Evolutionary conservation across 2,797 vertebrate genomes (phyloP).

Genomic region (Merluccius polli): DNA sequence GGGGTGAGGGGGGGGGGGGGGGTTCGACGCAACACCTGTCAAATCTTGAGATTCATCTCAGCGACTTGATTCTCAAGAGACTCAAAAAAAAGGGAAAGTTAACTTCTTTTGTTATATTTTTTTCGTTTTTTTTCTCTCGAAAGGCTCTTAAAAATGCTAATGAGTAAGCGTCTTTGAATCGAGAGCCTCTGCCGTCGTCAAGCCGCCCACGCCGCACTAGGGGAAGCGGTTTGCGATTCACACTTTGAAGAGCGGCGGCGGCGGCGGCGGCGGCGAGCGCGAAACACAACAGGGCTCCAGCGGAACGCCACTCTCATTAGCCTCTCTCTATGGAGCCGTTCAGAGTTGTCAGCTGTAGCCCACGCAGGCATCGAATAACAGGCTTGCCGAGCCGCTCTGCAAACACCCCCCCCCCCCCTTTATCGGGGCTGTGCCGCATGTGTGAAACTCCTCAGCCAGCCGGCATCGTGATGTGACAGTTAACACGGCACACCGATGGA

Average conservation of each 20-base stretch:
- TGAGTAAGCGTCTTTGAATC: slow-evolving; percentile 53
- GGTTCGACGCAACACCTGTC: neutral
- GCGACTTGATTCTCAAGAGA: too few species aligned
- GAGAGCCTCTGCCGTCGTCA: slow-evolving; percentile 54
- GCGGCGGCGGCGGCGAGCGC: slow-evolving; percentile 61
- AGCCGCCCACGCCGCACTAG: slow-evolving; percentile 65
- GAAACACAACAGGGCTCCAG: slow-evolving; percentile 59
- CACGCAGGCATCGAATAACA: slow-evolving; percentile 62
- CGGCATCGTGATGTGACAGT: slow-evolving; percentile 45
- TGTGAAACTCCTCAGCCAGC: slow-evolving; percentile 39
- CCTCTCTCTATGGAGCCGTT: slow-evolving; percentile 63
- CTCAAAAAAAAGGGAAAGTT: slow-evolving; percentile 4
- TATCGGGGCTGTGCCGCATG: slow-evolving; percentile 29
- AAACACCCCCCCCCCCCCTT: slow-evolving; percentile 44
- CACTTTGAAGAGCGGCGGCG: slow-evolving; percentile 57
- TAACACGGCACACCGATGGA: slow-evolving; percentile 34
- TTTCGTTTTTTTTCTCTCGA: neutral
- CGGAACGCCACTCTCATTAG: slow-evolving; percentile 67
- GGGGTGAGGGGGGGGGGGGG: too few species aligned
- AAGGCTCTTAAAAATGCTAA: slow-evolving; percentile 49
- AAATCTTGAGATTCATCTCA: slow-evolving; percentile 14
- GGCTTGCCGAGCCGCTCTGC: slow-evolving; percentile 58
- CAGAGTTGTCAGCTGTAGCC: slow-evolving; percentile 60
- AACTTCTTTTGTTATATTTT: slow-evolving; percentile 4
- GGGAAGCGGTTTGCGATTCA: slow-evolving; percentile 64